These are phyloP conservation scores for Sycophaga agraensis DNA, from an alignment of 1,140 invertebrate species.

Conservation along the genomic window DNA sequence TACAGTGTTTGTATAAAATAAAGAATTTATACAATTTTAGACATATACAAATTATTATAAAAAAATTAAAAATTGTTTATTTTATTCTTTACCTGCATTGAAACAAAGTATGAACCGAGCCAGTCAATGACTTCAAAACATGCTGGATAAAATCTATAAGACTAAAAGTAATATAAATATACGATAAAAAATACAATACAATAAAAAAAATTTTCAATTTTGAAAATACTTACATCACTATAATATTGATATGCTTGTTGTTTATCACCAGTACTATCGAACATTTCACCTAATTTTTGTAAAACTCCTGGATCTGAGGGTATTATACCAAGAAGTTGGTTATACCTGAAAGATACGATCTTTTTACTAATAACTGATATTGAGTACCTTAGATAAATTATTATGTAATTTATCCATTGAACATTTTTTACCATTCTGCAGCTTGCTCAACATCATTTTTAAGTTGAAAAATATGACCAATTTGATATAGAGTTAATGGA, in stretches of 20 bases:
- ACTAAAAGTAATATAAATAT: conserved; percentile 56
- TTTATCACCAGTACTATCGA: conserved; percentile 83
- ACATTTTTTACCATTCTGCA: conserved; percentile 64
- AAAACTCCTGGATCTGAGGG: conserved; percentile 83
- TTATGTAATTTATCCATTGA: neutral
- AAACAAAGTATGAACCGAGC: conserved; percentile 88
- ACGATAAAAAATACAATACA: conserved; percentile 9
- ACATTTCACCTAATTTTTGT: conserved; percentile 82
- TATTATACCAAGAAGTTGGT: conserved; percentile 80
- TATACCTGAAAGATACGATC: conserved; percentile 64
- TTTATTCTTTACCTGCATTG: conserved; percentile 71
- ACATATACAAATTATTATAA: neutral
- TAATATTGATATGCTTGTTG: conserved; percentile 92
- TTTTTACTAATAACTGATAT: conserved; percentile 12
- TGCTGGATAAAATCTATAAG: conserved; percentile 86
- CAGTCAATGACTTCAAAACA: conserved; percentile 89
- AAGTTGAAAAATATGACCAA: conserved; percentile 79
- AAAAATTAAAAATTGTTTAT: conserved; percentile 2
- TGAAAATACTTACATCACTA: conserved; percentile 69
- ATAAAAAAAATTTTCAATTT: conserved; percentile 19
- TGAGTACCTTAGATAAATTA: too few relatives aligned
- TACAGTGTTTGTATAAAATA: conserved; percentile 22
- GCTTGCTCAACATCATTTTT: conserved; percentile 77
- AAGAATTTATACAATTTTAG: neutral
- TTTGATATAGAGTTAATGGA: conserved; percentile 84